Percentiles rank a stretch among this genome's conserved stretches.
Conservation (phyloP, 2,888 invertebrate species). For the Stenodema calcarata region DNA sequence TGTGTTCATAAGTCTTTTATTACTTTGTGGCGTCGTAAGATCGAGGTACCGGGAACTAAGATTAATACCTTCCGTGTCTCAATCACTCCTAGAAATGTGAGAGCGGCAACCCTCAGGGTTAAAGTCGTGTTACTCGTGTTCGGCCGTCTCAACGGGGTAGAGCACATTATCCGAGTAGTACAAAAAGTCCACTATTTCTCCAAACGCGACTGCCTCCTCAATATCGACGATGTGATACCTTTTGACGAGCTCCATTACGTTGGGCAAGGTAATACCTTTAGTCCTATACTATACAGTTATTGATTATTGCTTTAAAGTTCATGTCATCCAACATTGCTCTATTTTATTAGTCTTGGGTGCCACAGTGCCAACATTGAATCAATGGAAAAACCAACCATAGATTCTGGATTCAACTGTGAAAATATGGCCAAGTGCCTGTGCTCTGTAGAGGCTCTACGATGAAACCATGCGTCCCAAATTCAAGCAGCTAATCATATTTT, state of each 20-base stretch:
- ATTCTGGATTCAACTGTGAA: no score
- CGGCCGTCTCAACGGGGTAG: slow-evolving; percentile 77
- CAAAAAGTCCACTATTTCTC: slow-evolving; percentile 78
- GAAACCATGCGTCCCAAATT: no score
- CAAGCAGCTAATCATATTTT: no score
- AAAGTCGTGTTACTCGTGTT: slow-evolving; percentile 76
- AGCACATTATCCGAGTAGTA: slow-evolving; percentile 75
- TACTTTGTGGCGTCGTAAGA: slow-evolving; percentile 80
- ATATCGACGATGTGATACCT: slow-evolving; percentile 78
- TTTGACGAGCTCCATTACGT: slow-evolving; percentile 75
- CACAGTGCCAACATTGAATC: no score
- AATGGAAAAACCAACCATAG: no score
- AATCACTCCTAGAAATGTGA: slow-evolving; percentile 77
- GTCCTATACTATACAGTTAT: no score
- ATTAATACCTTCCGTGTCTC: slow-evolving; percentile 82
- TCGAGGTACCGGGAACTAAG: slow-evolving; percentile 81
- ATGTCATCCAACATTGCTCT: no score
- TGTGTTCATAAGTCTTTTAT: slow-evolving; percentile 84
- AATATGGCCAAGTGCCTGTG: no score
- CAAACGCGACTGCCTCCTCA: slow-evolving; percentile 72
- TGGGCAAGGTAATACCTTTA: background rate
- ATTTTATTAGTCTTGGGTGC: no score
- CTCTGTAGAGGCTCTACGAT: no score
- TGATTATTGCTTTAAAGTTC: no score
- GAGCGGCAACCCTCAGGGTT: slow-evolving; percentile 67